Percentiles rank a stretch among this genome's conserved stretches.
These are phyloP conservation scores for Smittia aterrima DNA, from an alignment of 2,888 invertebrate species.

Conservation along the genomic window DNA sequence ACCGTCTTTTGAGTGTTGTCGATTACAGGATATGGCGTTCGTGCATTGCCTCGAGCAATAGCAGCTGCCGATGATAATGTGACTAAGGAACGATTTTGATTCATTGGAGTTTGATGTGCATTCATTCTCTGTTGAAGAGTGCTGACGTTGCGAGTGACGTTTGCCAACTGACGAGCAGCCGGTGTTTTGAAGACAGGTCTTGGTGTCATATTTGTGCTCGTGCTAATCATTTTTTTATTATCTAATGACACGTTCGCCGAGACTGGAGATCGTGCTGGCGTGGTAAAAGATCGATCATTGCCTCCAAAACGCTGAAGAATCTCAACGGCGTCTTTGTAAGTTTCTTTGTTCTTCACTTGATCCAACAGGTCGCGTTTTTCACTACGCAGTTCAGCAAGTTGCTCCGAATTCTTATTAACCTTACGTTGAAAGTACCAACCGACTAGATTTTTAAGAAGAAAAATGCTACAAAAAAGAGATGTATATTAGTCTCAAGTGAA, in stretches of 20 bases:
- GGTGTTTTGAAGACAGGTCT: slow-evolving; percentile 11
- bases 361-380: slow-evolving; percentile 87
- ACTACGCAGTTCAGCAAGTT: slow-evolving; percentile 68
- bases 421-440: slow-evolving; percentile 88
- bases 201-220: slow-evolving; percentile 39
- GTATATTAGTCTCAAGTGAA: slow-evolving; percentile 21
- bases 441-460: slow-evolving; percentile 72
- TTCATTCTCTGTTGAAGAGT: slow-evolving; percentile 30
- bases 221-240: slow-evolving; percentile 18
- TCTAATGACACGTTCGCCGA: not conserved
- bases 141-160: not conserved
- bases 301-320: slow-evolving; percentile 53
- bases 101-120: slow-evolving; percentile 26
- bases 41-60: slow-evolving; percentile 43
- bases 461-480: slow-evolving; percentile 61
- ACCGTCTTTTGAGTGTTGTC: slow-evolving; percentile 67
- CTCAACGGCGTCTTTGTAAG: slow-evolving; percentile 70
- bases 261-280: not conserved
- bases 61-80: slow-evolving; percentile 1
- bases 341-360: slow-evolving; percentile 96
- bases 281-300: slow-evolving; percentile 43
- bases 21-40: slow-evolving; percentile 52
- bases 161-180: not conserved
- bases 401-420: slow-evolving; percentile 72
- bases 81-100: slow-evolving; percentile 25